Conservation (phyloP, 2,113 vertebrate species). For the Tilapia sparmanii region DNA sequence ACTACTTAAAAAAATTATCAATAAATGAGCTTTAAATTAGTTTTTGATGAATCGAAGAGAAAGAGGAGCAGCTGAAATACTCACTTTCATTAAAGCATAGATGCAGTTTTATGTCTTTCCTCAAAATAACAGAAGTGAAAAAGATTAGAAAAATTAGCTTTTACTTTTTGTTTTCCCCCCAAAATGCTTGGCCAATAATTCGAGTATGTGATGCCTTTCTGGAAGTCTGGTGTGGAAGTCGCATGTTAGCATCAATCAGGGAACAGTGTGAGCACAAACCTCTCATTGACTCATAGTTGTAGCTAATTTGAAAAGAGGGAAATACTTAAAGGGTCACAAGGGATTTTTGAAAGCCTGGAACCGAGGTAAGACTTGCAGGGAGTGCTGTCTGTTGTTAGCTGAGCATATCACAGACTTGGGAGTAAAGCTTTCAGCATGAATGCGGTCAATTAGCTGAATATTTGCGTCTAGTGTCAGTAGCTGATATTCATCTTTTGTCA, state of each 20-base stretch:
- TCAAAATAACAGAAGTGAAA: background rate
- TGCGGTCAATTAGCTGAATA: background rate
- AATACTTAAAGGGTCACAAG: background rate
- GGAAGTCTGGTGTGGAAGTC: rapidly evolving
- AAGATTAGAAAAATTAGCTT: background rate
- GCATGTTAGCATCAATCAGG: background rate
- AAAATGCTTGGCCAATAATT: background rate
- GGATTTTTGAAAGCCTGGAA: background rate
- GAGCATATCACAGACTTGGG: background rate
- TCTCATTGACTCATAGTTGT: background rate
- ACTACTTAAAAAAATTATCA: background rate
- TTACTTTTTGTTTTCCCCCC: background rate
- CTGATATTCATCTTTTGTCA: background rate
- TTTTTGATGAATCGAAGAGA: background rate
- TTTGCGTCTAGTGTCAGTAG: too few species aligned
- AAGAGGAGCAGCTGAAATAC: background rate
- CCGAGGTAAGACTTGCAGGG: background rate
- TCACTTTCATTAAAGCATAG: background rate
- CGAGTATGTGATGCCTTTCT: background rate
- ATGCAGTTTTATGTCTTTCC: background rate
- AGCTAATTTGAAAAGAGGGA: background rate
- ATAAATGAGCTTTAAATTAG: background rate
- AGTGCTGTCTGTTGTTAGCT: background rate
- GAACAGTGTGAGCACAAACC: background rate
- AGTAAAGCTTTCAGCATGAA: background rate